A percentile compares a stretch with the other conserved stretches of the same genome.
These are phyloP conservation scores for Addax nasomaculatus DNA, from an alignment of 2,113 vertebrate species.

Conservation along the genomic window DNA sequence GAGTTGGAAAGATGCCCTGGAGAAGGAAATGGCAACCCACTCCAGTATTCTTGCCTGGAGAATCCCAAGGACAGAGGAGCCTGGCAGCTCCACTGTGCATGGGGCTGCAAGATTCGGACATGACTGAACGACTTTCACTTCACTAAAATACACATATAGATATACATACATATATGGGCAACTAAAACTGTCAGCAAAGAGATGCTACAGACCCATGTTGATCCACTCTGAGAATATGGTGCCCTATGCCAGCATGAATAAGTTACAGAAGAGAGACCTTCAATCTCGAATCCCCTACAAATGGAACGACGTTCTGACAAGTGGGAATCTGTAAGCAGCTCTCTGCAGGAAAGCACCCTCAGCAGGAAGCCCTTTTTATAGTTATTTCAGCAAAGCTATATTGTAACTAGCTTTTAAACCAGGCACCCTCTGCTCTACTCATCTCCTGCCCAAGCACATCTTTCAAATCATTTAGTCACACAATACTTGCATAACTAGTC, in stretches of 20 bases:
- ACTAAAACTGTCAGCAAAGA: background rate
- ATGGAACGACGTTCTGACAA: background rate
- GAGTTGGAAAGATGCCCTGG: background rate
- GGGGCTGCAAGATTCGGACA: fast-evolving
- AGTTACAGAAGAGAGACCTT: background rate
- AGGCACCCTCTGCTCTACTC: background rate
- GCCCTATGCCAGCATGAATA: background rate
- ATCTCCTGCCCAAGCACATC: background rate
- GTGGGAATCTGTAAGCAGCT: background rate
- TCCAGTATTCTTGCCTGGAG: background rate
- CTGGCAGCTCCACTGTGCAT: background rate
- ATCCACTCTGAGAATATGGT: background rate
- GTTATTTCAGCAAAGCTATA: background rate
- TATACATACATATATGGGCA: background rate
- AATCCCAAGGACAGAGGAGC: background rate
- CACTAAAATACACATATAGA: background rate
- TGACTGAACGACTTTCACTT: background rate
- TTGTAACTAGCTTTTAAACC: background rate
- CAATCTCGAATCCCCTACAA: background rate
- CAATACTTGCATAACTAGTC: background rate
- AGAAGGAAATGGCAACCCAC: background rate
- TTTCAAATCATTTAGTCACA: background rate
- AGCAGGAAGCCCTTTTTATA: background rate
- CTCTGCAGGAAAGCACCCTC: background rate
- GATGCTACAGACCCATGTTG: background rate